Percentiles rank a stretch among this genome's conserved stretches.
These are phyloP conservation scores for Smittia aterrima DNA, from an alignment of 2,888 invertebrate genomes.

Conservation along the genomic window DNA sequence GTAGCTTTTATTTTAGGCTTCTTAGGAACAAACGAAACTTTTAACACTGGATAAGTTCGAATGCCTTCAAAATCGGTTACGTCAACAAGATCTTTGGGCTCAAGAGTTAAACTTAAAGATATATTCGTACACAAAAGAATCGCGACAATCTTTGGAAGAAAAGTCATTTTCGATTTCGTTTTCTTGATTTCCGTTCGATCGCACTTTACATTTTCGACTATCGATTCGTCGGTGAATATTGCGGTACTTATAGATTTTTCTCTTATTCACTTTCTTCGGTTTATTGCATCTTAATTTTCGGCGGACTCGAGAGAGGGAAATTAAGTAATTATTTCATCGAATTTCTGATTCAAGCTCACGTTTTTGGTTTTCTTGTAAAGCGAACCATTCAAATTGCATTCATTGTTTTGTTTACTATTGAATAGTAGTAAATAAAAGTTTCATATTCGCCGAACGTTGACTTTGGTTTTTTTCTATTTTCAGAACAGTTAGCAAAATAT, in stretches of 20 bases:
- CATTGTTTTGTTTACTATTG: too few relatives aligned
- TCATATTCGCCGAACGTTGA: too few relatives aligned
- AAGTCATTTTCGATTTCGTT: not conserved
- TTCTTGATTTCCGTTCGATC: not conserved
- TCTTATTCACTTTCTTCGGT: slow-evolving; percentile 16
- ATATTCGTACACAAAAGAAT: not conserved
- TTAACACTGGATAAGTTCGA: not conserved
- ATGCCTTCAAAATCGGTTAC: not conserved
- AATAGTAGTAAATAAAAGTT: too few relatives aligned
- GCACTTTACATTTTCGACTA: slow-evolving; percentile 34
- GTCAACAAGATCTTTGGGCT: not conserved
- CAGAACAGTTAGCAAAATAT: too few relatives aligned
- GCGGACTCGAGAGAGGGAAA: not conserved
- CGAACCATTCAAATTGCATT: too few relatives aligned
- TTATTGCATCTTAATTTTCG: not conserved
- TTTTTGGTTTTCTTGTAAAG: not conserved
- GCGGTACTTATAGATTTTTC: slow-evolving; percentile 39
- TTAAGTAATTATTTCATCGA: slow-evolving; percentile 19
- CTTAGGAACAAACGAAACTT: not conserved
- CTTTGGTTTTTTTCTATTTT: too few relatives aligned
- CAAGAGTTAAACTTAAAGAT: not conserved
- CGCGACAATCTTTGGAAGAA: not conserved
- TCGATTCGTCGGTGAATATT: slow-evolving; percentile 26
- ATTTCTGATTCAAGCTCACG: not conserved
- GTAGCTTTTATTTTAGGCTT: not conserved